Base-by-base conservation (phyloP, 2,113 vertebrate species). In the Harpagus bidentatus region DNA sequence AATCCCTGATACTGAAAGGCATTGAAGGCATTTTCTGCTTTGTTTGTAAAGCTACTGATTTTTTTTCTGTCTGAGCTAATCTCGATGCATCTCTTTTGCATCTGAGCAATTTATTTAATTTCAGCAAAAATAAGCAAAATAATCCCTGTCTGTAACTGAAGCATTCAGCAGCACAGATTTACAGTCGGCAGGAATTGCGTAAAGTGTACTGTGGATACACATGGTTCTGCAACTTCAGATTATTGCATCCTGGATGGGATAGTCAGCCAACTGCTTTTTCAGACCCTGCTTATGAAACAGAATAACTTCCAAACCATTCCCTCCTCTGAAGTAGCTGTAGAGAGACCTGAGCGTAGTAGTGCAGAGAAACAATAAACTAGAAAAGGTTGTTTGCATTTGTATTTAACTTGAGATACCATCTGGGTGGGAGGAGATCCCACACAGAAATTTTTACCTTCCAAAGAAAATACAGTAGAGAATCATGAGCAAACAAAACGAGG, bases 171-270 rank as follows among this genome's bases (percentile, higher is more conserved):
- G 53, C 53, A 56, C 16, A 80, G 76, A 69, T 70, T 90, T 80
- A 36, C 5, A 11, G 13, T 18, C 9, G 2, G 10, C 36, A 6
- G 21, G 3, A 65, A 53, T 82, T 69, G 32, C 0, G 0, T 84
- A 11, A 88, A 79, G 45, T 31, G 42, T 83, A 17, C 48, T 15
- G 18, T 83, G 36, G 10, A 28, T 52, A 36, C 21, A 12, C 0
- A 0, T 12, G 9, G 22, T 77, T 86, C 55, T 92, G 55, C 55
- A 83, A 3, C 67, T 80, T 73, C 59, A 87, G 65, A 31, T 86
- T 94, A 32, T 65, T 91, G 62, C 53, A 61, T 13, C 28, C 78
- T 70, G 48, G 36, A 15, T 29, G 36, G 74, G 31, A 16, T n/a
- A 40, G n/a, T 58, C 31, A 72, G 74, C 61, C 69, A 87, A 25